phyloP scores from a whole-genome alignment of 1,140 invertebrate species.

The Melitaea cinxia region DNA sequence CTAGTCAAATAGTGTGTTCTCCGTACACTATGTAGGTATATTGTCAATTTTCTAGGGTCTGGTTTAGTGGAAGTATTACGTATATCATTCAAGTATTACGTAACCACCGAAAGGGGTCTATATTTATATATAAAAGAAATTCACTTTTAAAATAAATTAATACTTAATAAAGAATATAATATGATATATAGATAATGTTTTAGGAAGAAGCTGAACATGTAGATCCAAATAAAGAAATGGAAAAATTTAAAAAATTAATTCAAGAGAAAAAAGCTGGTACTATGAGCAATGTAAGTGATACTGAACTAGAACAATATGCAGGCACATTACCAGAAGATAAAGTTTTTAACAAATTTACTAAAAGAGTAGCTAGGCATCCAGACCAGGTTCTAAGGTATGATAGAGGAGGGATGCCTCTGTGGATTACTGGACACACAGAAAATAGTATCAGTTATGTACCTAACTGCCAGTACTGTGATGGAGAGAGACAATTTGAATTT shows the following conservation, averaged over 20 bases:
- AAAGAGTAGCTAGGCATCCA: constrained; percentile 83
- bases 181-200: too few relatives aligned
- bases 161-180: not conserved
- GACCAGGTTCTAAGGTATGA: constrained; percentile 93
- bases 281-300: constrained; percentile 83
- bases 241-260: constrained; percentile 86
- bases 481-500: constrained; percentile 93
- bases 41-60: too few relatives aligned
- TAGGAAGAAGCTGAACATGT: constrained; percentile 68
- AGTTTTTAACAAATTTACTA: constrained; percentile 86
- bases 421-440: constrained; percentile 86
- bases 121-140: too few relatives aligned
- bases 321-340: constrained; percentile 86
- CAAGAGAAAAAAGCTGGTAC: constrained; percentile 85
- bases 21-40: too few relatives aligned
- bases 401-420: constrained; percentile 88
- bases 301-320: constrained; percentile 84
- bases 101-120: too few relatives aligned
- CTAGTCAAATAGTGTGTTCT: too few relatives aligned
- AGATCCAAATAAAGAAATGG: constrained; percentile 82
- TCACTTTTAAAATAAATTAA: too few relatives aligned
- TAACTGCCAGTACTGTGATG: constrained; percentile 88
- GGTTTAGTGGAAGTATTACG: too few relatives aligned
- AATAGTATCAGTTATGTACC: constrained; percentile 81
- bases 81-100: too few relatives aligned